These are phyloP conservation scores for Chironomus tentans DNA, from an alignment of 2,888 invertebrate genomes.

Conservation along the genomic window DNA sequence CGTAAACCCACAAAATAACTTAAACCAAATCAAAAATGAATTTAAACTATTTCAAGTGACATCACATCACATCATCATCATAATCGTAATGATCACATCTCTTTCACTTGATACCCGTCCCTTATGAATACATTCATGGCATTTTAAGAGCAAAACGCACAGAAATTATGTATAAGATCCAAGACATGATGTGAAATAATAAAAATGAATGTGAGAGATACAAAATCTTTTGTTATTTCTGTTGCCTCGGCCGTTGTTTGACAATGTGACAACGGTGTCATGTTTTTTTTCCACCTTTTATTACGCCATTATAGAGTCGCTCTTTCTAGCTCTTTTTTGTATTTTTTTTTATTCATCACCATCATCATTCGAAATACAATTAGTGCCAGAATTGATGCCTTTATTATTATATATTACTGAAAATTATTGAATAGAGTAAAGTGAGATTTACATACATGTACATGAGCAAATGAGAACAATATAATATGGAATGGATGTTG, in stretches of 20 bases:
- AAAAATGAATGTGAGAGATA: not conserved
- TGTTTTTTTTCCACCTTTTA: constrained; percentile 4
- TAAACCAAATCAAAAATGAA: no score
- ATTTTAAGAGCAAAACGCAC: not conserved
- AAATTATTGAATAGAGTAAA: not conserved
- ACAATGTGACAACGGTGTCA: constrained; percentile 26
- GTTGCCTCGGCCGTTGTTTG: not conserved
- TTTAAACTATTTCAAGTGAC: no score
- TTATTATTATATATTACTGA: not conserved
- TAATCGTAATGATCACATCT: no score
- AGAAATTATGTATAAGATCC: no score
- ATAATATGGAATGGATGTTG: not conserved
- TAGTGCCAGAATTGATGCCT: constrained; percentile 22
- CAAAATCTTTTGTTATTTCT: not conserved
- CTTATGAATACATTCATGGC: not conserved
- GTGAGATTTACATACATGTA: not conserved
- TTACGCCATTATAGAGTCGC: constrained; percentile 18
- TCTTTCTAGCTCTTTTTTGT: not conserved
- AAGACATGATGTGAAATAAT: no score
- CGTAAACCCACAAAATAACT: no score
- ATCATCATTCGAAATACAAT: constrained; percentile 14
- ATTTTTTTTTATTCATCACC: not conserved
- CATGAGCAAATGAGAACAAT: not conserved
- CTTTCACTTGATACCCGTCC: not conserved
- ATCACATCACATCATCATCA: no score